These are phyloP conservation scores for Brachyrhaphis roseni DNA, from an alignment of 2,797 vertebrate species.

Conservation along the genomic window DNA sequence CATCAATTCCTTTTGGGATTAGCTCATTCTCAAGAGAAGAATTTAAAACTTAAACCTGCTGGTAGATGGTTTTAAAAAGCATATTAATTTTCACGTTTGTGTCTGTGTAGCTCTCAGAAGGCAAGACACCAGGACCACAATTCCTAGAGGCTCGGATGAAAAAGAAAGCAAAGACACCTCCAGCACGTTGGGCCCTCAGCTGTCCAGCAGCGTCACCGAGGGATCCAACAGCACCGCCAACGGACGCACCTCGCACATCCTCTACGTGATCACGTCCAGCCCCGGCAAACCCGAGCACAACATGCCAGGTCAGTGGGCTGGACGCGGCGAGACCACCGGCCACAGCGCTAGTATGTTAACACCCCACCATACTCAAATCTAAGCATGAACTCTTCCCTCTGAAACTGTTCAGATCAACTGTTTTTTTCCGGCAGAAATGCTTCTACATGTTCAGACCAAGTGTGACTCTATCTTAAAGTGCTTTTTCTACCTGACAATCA, in stretches of 20 bases:
- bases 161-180: conserved; percentile 62
- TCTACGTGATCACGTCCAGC: conserved; percentile 96
- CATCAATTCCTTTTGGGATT: not conserved
- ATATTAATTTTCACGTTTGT: conserved; percentile 8
- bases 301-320: conserved; percentile 92
- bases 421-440: conserved; percentile 19
- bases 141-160: conserved; percentile 65
- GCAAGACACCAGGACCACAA: conserved; percentile 56
- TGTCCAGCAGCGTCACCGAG: conserved; percentile 81
- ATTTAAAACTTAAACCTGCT: not conserved
- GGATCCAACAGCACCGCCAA: conserved; percentile 86
- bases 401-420: conserved; percentile 21
- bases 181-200: conserved; percentile 78
- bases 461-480: conserved; percentile 31
- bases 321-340: conserved; percentile 73
- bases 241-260: conserved; percentile 88
- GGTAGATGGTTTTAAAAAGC: not conserved
- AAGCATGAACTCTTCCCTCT: conserved; percentile 49
- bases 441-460: conserved; percentile 19
- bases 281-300: conserved; percentile 88
- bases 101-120: conserved; percentile 83
- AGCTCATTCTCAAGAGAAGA: not conserved
- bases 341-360: conserved; percentile 79
- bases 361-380: conserved; percentile 17
- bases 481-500: conserved; percentile 34